Conservation (phyloP, 2,888 invertebrate species). For the Gymnoscelis rufifasciata region DNA sequence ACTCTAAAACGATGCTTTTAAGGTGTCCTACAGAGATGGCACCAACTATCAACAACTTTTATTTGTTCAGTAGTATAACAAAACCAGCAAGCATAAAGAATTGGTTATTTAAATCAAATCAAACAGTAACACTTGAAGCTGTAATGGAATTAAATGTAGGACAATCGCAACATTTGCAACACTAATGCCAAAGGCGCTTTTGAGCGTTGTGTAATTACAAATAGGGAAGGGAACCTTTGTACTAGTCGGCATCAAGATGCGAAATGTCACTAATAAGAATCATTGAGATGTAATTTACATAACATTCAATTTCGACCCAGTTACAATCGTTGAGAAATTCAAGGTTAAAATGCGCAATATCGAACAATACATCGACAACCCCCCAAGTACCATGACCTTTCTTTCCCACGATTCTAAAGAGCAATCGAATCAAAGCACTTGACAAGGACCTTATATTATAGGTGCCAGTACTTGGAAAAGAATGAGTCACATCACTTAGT, state of each 20-base stretch:
- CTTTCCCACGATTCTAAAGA: slow-evolving; percentile 34
- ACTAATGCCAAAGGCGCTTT: slow-evolving; percentile 33
- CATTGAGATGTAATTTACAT: slow-evolving; percentile 52
- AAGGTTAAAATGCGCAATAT: slow-evolving; percentile 46
- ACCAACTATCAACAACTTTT: neutral
- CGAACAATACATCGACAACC: slow-evolving; percentile 37
- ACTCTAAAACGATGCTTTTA: neutral
- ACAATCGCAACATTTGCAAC: slow-evolving; percentile 39
- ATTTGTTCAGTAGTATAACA: neutral
- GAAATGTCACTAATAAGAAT: slow-evolving; percentile 56
- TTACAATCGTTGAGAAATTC: slow-evolving; percentile 55
- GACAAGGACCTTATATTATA: slow-evolving; percentile 20
- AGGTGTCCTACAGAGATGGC: slow-evolving; percentile 2
- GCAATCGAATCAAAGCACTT: slow-evolving; percentile 27
- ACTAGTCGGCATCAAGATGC: slow-evolving; percentile 46
- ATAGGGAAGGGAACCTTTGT: slow-evolving; percentile 51
- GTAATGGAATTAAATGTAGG: slow-evolving; percentile 13
- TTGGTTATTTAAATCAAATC: neutral
- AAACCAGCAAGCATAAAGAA: neutral
- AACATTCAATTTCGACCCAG: slow-evolving; percentile 51
- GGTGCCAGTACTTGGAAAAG: slow-evolving; percentile 4
- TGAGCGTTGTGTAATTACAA: slow-evolving; percentile 48
- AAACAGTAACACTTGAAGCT: neutral
- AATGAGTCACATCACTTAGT: slow-evolving; percentile 19
- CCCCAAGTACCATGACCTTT: slow-evolving; percentile 37